These are phyloP conservation scores for Cordilura impudica DNA, from an alignment of 2,888 invertebrate genomes.

Conservation along the genomic window DNA sequence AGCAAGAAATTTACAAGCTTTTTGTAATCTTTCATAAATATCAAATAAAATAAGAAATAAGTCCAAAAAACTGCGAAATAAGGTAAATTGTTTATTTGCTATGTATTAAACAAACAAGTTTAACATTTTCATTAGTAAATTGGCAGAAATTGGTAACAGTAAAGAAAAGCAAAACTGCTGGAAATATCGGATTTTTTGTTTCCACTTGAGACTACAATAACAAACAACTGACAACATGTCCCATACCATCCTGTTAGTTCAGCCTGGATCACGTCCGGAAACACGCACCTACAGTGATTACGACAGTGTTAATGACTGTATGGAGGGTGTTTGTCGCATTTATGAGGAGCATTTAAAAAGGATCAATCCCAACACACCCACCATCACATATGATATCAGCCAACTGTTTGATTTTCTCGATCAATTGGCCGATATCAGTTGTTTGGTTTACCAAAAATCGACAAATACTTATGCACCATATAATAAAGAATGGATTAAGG, in stretches of 20 bases:
- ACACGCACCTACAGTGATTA: slow-evolving; percentile 99
- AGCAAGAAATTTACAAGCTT: neutral
- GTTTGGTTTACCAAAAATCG: slow-evolving; percentile 96
- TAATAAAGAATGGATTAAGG: slow-evolving; percentile 99
- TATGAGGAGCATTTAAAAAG: slow-evolving; percentile 98
- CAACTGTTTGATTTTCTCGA: slow-evolving; percentile 99
- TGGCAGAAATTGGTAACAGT: neutral
- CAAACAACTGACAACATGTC: slow-evolving; percentile 79
- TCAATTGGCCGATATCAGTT: slow-evolving; percentile 95
- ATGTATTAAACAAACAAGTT: neutral
- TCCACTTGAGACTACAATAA: neutral
- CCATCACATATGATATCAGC: slow-evolving; percentile 98
- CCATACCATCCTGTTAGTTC: slow-evolving; percentile 97
- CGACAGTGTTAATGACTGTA: slow-evolving; percentile 97
- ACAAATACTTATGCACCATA: slow-evolving; percentile 98
- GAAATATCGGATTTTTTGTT: neutral
- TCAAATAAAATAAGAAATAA: neutral
- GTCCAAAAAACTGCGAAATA: neutral
- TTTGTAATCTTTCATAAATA: neutral
- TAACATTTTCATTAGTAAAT: neutral
- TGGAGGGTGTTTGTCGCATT: slow-evolving; percentile 99
- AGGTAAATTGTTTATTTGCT: slow-evolving; percentile 11
- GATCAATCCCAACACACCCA: slow-evolving; percentile 95
- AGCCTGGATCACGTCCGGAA: slow-evolving; percentile 95
- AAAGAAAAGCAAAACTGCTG: neutral